Evolutionary conservation across 2,888 invertebrate species (phyloP), one percentile per base, ranked within the genome.

Genomic region (Philhelius pedissequus): DNA sequence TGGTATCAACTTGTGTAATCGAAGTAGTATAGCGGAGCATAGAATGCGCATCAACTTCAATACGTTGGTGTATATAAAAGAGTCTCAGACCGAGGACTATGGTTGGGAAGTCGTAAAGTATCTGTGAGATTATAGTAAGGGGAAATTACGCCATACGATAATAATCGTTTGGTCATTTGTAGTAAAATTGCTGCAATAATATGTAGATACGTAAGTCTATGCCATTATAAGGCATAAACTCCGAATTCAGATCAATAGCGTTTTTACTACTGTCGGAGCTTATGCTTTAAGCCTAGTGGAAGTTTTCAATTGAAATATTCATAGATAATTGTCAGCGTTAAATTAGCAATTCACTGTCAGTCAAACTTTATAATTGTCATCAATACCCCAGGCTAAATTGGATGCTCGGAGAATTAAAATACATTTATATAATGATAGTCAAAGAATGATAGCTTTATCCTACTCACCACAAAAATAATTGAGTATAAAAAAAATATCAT

Each of bases 1-100:
- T 76, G 84, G 71, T 84, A 84, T 84, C 84, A 84, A 84, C 80
- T 84, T 80, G 84, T 68, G 75, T 80, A 84, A 84, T 84, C 84
- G 80, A 84, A 84, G 84, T 71, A n/a, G n/a, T n/a, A n/a, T n/a
- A 71, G 69, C 56, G 25, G 68, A 30, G n/a, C 71, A 80, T 84
- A 77, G 71, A 80, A 83, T 83, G 84, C 52, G 27, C 66, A 1
- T 30, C 11, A 27, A 25, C 38, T 9, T 8, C 0, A 2, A 0
- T 9, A 52, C 6, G 27, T 27, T 27, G 8, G 1, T 6, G 1
- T 13, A 25, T 11, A 54, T 3, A 13, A 18, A 13, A 18, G n/a
- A 8, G 38, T 15, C 15, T 7, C 2, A 15, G 48, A 4, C 1
- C 22, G n/a, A 25, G 9, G 13, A 56, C 20, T 62, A 48, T 45